Percentiles rank a stretch among this genome's conserved stretches.
phyloP scores from a whole-genome alignment of 2,113 vertebrate genomes.

The Hippocampus comes region DNA sequence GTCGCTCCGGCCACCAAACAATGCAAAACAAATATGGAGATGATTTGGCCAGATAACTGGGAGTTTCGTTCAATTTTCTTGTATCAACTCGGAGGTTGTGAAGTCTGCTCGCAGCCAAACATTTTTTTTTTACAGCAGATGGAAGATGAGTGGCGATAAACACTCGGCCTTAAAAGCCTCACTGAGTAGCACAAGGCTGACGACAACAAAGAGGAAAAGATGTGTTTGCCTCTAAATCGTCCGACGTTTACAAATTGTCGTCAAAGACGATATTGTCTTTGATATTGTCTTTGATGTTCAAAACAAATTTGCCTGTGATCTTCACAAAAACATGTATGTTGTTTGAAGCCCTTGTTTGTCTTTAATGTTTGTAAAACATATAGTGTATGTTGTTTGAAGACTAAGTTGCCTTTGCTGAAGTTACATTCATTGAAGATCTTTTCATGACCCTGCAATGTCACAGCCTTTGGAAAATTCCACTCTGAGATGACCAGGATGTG shows the following conservation, averaged over 20 bases:
- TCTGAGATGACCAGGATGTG: too few relatives aligned
- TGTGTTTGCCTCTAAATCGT: background rate
- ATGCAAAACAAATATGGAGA: constrained; percentile 12
- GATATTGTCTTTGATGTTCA: background rate
- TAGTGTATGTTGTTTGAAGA: too few relatives aligned
- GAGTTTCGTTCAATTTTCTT: background rate
- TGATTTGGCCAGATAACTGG: constrained; percentile 3
- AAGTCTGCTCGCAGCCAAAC: background rate
- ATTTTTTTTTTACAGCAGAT: background rate
- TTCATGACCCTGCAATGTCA: too few relatives aligned
- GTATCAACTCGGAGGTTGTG: background rate
- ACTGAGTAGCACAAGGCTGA: background rate
- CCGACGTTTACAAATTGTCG: background rate
- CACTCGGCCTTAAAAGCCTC: background rate
- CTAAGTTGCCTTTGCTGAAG: too few relatives aligned
- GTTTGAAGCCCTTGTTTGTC: too few relatives aligned
- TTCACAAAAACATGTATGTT: too few relatives aligned
- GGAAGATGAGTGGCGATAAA: constrained; percentile 1
- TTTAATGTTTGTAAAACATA: too few relatives aligned
- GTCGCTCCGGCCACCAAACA: constrained; percentile 5
- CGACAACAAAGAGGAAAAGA: background rate
- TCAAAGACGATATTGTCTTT: background rate
- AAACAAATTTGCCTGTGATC: too few relatives aligned
- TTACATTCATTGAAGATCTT: too few relatives aligned
- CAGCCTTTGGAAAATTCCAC: too few relatives aligned